These are phyloP conservation scores for Cairina moschata DNA, from an alignment of 2,113 vertebrate species.

Conservation along the genomic window DNA sequence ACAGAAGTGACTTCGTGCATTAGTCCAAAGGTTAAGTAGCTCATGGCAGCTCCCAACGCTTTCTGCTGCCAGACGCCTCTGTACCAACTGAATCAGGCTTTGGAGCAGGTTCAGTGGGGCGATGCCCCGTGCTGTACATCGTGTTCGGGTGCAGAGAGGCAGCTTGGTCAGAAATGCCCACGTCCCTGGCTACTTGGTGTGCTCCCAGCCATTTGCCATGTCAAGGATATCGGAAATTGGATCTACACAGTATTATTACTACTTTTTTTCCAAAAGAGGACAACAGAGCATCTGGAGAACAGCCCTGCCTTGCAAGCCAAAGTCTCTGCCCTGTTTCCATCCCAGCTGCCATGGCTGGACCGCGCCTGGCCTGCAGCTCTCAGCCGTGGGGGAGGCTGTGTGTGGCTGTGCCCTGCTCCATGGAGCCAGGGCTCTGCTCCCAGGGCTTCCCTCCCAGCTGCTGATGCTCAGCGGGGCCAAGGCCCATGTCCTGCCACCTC, in stretches of 20 bases:
- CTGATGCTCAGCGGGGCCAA: not conserved
- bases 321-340: not conserved
- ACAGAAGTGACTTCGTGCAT: constrained; percentile 39
- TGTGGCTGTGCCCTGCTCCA: not conserved
- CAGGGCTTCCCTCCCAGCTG: too few relatives aligned
- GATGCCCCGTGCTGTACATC: not conserved
- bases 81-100: not conserved
- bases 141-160: fast-evolving
- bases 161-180: not conserved
- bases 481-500: not conserved
- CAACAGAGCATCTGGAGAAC: not conserved
- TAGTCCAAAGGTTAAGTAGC: constrained; percentile 54
- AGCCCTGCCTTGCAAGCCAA: not conserved
- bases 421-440: too few relatives aligned
- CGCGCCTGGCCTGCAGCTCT: not conserved
- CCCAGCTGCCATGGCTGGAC: not conserved
- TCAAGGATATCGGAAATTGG: not conserved
- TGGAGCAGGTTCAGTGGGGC: not conserved
- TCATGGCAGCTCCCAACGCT: constrained; percentile 28
- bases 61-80: not conserved
- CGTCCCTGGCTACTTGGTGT: not conserved
- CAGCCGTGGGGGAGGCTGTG: not conserved
- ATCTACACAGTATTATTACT: not conserved
- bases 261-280: not conserved
- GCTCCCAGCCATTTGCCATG: not conserved